These are phyloP conservation scores for Alces alces DNA, from an alignment of 2,113 vertebrate species.

Conservation along the genomic window DNA sequence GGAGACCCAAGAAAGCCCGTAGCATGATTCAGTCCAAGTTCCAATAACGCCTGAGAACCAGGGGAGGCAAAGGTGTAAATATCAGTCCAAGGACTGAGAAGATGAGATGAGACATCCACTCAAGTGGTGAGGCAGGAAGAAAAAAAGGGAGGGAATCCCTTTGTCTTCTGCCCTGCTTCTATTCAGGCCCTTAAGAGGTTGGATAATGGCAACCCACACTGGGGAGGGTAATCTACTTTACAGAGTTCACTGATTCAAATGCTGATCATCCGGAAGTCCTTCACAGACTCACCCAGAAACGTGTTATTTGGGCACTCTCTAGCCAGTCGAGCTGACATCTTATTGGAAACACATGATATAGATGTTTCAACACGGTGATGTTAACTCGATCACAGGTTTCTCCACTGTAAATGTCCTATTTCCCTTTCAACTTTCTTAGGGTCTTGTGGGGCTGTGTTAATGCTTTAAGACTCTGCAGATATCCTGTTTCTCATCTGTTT, in stretches of 20 bases:
- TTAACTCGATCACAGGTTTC: not conserved
- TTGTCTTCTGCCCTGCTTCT: not conserved
- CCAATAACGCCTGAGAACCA: not conserved
- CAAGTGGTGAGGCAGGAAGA: rapidly evolving
- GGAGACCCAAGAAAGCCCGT: not conserved
- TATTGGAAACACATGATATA: not conserved
- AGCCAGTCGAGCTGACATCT: not conserved
- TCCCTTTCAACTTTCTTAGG: not conserved
- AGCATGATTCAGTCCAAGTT: not conserved
- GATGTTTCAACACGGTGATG: not conserved
- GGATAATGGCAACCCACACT: no score
- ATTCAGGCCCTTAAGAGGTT: not conserved
- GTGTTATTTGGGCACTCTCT: no score
- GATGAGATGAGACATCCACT: not conserved
- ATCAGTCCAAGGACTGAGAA: not conserved
- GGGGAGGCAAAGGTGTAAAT: not conserved
- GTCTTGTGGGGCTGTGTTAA: not conserved
- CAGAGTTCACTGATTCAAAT: not conserved
- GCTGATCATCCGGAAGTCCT: not conserved
- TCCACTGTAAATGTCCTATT: not conserved
- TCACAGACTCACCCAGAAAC: not conserved
- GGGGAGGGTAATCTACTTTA: not conserved
- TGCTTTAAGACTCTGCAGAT: not conserved
- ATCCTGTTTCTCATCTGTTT: not conserved
- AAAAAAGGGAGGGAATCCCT: not conserved